phyloP scores from a whole-genome alignment of 92 coral and sea anemone species.

The Phenganax subtilis region DNA sequence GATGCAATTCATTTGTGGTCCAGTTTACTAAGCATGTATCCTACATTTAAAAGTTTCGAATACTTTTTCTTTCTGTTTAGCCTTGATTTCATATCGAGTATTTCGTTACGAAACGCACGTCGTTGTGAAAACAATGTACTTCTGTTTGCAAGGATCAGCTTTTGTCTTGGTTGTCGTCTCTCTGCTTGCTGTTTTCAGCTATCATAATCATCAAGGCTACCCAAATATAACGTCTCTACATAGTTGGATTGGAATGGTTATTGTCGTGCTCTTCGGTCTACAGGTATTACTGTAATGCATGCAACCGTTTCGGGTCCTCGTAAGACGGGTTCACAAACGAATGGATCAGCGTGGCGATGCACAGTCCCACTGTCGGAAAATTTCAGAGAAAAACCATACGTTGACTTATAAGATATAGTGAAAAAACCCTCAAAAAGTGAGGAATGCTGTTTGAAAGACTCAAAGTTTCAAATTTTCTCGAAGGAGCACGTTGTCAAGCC shows the following conservation, averaged over 20 bases:
- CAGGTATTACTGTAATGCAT: constrained; percentile 15
- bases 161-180: constrained; percentile 32
- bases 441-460: too few relatives aligned
- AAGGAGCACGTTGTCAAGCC: too few relatives aligned
- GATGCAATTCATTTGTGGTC: background rate
- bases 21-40: background rate
- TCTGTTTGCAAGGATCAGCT: constrained; percentile 25
- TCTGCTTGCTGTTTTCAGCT: constrained; percentile 27
- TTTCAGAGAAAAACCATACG: too few relatives aligned
- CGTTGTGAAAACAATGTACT: constrained; percentile 14
- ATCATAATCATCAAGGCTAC: background rate
- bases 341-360: too few relatives aligned
- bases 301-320: background rate
- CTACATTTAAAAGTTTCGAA: background rate
- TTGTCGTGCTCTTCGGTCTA: constrained; percentile 26
- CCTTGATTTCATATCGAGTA: constrained; percentile 18
- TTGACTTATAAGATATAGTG: too few relatives aligned
- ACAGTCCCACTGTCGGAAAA: too few relatives aligned
- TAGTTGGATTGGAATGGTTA: constrained; percentile 37
- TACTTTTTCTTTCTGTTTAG: background rate
- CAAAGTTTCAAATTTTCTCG: too few relatives aligned
- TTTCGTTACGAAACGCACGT: constrained; percentile 31
- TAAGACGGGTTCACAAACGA: too few relatives aligned
- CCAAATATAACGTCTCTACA: constrained; percentile 34
- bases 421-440: too few relatives aligned